Evolutionary conservation across 2,113 vertebrate genomes (phyloP).

Genomic region (Cyprinodon variegatus): DNA sequence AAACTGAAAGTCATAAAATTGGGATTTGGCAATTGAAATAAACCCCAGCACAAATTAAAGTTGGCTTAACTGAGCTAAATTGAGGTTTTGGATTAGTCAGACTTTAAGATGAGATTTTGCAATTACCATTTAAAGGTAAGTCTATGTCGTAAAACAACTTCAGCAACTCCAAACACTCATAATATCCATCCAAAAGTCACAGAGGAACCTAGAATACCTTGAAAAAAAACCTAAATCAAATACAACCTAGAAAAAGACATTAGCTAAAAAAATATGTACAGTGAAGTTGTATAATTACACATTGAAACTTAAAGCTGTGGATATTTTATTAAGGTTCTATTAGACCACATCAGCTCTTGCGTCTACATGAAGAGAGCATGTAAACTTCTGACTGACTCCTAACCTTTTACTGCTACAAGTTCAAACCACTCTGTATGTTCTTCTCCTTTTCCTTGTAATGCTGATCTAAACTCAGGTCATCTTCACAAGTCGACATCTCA

Average conservation of each 20-base stretch:
- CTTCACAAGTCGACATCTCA: neutral
- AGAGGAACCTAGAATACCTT: no score
- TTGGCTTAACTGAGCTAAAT: no score
- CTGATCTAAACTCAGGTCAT: neutral
- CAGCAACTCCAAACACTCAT: no score
- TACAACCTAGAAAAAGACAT: neutral
- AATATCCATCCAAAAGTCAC: no score
- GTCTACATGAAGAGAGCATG: neutral
- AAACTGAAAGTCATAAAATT: no score
- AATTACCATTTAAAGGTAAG: no score
- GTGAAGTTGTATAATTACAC: neutral
- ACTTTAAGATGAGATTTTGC: no score
- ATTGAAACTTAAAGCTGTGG: neutral
- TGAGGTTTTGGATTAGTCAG: no score
- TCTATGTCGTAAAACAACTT: no score
- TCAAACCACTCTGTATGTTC: neutral
- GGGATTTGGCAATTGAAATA: no score
- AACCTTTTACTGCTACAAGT: neutral
- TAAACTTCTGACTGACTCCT: neutral
- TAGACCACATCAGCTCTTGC: neutral
- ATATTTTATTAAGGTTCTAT: neutral
- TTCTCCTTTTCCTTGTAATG: conserved; percentile 3
- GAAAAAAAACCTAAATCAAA: neutral
- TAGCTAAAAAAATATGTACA: neutral
- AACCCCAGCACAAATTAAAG: no score